Percentiles rank a stretch among this genome's conserved stretches.
Evolutionary conservation across 1,140 invertebrate species (phyloP).

Genomic region (Augochlora pura): DNA sequence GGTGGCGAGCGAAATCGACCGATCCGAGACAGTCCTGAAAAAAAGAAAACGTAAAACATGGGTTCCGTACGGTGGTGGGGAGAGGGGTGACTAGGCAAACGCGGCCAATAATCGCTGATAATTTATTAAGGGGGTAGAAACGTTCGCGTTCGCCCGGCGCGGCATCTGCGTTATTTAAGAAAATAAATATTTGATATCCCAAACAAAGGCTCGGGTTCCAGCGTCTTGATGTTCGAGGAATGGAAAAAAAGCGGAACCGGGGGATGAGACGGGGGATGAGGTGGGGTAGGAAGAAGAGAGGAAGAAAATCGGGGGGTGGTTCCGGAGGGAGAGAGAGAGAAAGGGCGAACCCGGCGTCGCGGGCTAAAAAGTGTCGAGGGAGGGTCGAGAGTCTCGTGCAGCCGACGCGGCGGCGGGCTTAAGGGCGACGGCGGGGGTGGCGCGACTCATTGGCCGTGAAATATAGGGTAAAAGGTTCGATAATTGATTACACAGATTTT

Average conservation of each 20-base stretch:
- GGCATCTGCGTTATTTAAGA: slow-evolving; percentile 62
- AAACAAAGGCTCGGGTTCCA: slow-evolving; percentile 61
- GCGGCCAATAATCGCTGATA: slow-evolving; percentile 67
- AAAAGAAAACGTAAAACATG: too few species aligned
- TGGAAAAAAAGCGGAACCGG: background rate
- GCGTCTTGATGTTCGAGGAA: slow-evolving; percentile 18
- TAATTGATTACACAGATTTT: slow-evolving; percentile 81
- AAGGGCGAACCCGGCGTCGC: slow-evolving; percentile 45
- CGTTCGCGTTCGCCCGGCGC: slow-evolving; percentile 37
- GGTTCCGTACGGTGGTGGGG: too few species aligned
- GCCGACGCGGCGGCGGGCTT: slow-evolving; percentile 54
- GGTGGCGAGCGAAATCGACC: too few species aligned
- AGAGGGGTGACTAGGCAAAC: slow-evolving; percentile 40
- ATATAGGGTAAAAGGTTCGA: slow-evolving; percentile 80
- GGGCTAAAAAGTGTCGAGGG: slow-evolving; percentile 68
- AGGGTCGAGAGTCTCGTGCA: slow-evolving; percentile 60
- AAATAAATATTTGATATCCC: slow-evolving; percentile 70
- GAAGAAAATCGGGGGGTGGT: slow-evolving; percentile 1
- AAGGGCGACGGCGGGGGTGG: slow-evolving; percentile 63
- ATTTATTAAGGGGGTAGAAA: slow-evolving; percentile 65
- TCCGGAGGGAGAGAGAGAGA: background rate
- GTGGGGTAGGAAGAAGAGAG: too few species aligned
- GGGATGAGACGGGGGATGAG: background rate
- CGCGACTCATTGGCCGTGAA: slow-evolving; percentile 78
- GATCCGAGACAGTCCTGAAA: too few species aligned